Base-by-base conservation (phyloP, 2,888 invertebrate genomes). In the Diplazon laetatorius region DNA sequence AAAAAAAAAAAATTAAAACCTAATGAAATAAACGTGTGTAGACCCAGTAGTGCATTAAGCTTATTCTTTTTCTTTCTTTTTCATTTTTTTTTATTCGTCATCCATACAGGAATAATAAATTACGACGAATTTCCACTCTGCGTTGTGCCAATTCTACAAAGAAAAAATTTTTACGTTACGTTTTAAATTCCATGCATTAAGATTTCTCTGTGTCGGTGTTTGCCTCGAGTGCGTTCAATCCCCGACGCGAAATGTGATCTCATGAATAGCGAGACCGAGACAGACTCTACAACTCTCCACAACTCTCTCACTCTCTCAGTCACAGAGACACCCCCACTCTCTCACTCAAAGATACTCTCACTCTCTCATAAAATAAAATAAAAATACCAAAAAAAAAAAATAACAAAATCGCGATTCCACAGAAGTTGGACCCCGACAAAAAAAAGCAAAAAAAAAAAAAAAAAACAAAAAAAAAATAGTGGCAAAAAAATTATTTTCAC, bases 401-500 rank as follows among this genome's bases (percentile, higher is more conserved):
- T 30, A 30, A 30, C 6, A 59, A 42, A 39, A 46, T 66, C 63
- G 59, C 46, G 59, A 74, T 78, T 78, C 52, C 65, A n/a, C 37
- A 37, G 69, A 48, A 65, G 69, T 44, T 5, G 44, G 44, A 60
- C 20, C 25, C n/a, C 18, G 59, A 69, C n/a, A n/a, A n/a, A n/a
- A n/a, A n/a, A n/a, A n/a, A n/a, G n/a, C n/a, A n/a, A n/a, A n/a
- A n/a, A n/a, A n/a, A n/a, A n/a, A n/a, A n/a, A n/a, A n/a, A n/a
- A n/a, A n/a, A n/a, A n/a, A n/a, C n/a, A n/a, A n/a, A n/a, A n/a
- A n/a, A n/a, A n/a, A n/a, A n/a, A n/a, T n/a, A n/a, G n/a, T n/a
- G n/a, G n/a, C n/a, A n/a, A n/a, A n/a, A n/a, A n/a, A 59, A 63
- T 55, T 74, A 70, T 77, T 73, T 73, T 50, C 71, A 78, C 65